A percentile compares a stretch with the other conserved stretches of the same genome.
Evolutionary conservation across 2,888 invertebrate species (phyloP).

Genomic region (Agrochola litura): DNA sequence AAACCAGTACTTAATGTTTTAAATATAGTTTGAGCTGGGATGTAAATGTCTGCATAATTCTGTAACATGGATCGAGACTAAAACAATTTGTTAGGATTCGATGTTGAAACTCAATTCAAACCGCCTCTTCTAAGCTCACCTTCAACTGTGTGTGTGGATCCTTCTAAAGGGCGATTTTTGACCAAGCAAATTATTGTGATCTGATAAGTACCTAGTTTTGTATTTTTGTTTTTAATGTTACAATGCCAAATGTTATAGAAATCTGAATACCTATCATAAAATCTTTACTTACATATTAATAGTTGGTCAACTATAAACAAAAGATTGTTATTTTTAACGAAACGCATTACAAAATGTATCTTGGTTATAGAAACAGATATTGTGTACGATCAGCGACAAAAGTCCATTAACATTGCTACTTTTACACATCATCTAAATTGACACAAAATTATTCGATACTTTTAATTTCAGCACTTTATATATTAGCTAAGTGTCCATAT

Average conservation of each 20-base stretch:
- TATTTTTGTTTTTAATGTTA: slow-evolving; percentile 38
- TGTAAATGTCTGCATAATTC: slow-evolving; percentile 21
- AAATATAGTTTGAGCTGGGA: slow-evolving; percentile 43
- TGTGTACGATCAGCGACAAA: slow-evolving; percentile 5
- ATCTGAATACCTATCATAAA: slow-evolving; percentile 46
- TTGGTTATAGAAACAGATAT: slow-evolving; percentile 19
- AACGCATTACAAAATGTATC: slow-evolving; percentile 29
- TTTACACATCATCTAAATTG: not conserved
- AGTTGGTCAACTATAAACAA: slow-evolving; percentile 25
- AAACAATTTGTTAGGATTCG: slow-evolving; percentile 5
- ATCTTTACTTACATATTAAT: slow-evolving; percentile 21
- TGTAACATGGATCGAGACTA: slow-evolving; percentile 18
- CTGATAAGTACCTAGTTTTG: slow-evolving; percentile 42
- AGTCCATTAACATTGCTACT: not conserved
- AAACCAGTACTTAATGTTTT: slow-evolving; percentile 48
- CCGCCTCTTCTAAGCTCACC: slow-evolving; percentile 10
- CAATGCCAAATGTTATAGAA: slow-evolving; percentile 46
- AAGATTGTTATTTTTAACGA: slow-evolving; percentile 19
- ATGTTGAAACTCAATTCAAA: slow-evolving; percentile 14
- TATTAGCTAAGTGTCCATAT: not conserved
- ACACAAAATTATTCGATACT: not conserved
- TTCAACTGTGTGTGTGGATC: slow-evolving; percentile 10
- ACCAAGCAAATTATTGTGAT: slow-evolving; percentile 51
- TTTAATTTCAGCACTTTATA: not conserved
- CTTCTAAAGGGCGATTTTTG: slow-evolving; percentile 25